phyloP scores from a whole-genome alignment of 2,797 vertebrate genomes.

The Agapornis canus region DNA sequence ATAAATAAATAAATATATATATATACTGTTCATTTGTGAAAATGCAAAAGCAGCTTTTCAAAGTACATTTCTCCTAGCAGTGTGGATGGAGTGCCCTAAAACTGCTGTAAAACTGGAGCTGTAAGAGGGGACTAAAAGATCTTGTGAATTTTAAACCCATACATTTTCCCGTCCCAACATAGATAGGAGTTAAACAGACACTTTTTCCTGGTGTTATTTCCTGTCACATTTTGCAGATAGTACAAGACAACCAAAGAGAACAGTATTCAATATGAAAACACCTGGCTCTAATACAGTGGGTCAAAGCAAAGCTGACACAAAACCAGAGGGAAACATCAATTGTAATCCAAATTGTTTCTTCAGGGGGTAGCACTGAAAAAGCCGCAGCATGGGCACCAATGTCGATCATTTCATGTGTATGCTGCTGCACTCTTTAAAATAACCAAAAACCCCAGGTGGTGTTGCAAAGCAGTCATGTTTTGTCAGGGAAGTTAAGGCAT shows the following conservation, averaged over 20 bases:
- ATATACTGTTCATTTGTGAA: neutral
- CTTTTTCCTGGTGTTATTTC: neutral
- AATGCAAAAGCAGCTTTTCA: neutral
- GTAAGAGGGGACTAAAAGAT: neutral
- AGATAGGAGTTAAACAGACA: neutral
- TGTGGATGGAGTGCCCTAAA: neutral
- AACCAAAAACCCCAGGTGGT: neutral
- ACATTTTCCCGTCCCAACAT: neutral
- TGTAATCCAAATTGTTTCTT: neutral
- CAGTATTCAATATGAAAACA: neutral
- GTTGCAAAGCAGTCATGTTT: neutral
- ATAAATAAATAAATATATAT: neutral
- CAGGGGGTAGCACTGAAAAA: neutral
- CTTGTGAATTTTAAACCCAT: neutral
- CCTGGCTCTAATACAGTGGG: neutral
- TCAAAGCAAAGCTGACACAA: neutral
- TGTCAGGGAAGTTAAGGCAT: neutral
- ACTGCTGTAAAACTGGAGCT: neutral
- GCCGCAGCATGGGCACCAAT: neutral
- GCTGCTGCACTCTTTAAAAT: conserved; percentile 15
- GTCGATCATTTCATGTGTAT: neutral
- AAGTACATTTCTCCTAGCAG: neutral
- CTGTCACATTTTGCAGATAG: neutral
- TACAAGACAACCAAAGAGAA: neutral
- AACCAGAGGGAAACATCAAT: neutral